These are phyloP conservation scores for Tanytarsus gracilentus DNA, from an alignment of 2,888 invertebrate genomes.

Conservation along the genomic window DNA sequence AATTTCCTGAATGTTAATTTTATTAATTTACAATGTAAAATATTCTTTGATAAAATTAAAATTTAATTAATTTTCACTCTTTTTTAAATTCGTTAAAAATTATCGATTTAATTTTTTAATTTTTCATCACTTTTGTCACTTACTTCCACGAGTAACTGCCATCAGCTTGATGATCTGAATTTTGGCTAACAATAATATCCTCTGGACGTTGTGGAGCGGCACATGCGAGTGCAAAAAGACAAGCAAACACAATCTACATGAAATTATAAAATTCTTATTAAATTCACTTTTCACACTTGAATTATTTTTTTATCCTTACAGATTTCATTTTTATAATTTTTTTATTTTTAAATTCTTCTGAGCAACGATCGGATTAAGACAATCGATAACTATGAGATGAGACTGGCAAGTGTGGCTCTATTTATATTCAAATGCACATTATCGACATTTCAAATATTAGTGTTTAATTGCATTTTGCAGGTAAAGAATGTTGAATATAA, in stretches of 20 bases:
- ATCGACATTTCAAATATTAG: slow-evolving; percentile 13
- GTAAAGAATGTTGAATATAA: slow-evolving; percentile 10
- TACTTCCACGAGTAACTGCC: slow-evolving; percentile 65
- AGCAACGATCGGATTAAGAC: not conserved
- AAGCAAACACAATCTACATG: slow-evolving; percentile 31
- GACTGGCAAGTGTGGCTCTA: not conserved
- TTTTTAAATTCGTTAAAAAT: not conserved
- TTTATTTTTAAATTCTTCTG: not conserved
- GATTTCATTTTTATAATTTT: slow-evolving; percentile 13
- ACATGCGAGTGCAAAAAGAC: slow-evolving; percentile 41
- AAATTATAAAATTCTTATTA: not conserved
- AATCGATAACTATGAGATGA: slow-evolving; percentile 12
- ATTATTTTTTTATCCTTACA: not conserved
- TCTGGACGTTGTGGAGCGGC: slow-evolving; percentile 53
- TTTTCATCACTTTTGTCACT: slow-evolving; percentile 34
- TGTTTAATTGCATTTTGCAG: slow-evolving; percentile 16
- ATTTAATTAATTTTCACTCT: too few relatives aligned
- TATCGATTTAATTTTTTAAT: not conserved
- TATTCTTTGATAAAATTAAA: too few relatives aligned
- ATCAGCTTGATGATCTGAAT: slow-evolving; percentile 61
- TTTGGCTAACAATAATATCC: slow-evolving; percentile 58
- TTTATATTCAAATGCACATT: not conserved
- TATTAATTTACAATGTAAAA: too few relatives aligned
- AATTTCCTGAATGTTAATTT: too few relatives aligned
- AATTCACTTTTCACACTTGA: not conserved